A percentile compares a stretch with the other conserved stretches of the same genome.
Evolutionary conservation across 1,140 invertebrate species (phyloP).

Genomic region (Caerostris extrusa): DNA sequence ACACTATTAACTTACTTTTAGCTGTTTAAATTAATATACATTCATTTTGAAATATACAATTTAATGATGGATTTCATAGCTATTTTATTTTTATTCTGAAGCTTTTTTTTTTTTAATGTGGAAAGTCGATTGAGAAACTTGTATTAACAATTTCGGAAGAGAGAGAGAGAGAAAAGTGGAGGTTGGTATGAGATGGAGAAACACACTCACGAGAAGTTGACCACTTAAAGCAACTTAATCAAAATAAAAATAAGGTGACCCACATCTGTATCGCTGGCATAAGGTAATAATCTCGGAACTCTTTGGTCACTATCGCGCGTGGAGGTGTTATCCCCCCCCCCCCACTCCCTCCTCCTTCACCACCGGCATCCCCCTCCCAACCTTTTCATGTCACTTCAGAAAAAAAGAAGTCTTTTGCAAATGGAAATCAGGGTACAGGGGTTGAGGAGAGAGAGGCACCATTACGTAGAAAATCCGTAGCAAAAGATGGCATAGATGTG

Average conservation of each 20-base stretch:
- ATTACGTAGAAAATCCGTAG: background rate
- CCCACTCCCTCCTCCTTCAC: background rate
- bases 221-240: constrained; percentile 49
- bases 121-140: background rate
- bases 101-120: no score
- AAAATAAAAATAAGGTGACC: constrained; percentile 59
- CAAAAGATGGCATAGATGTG: constrained; percentile 21
- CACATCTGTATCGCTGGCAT: constrained; percentile 35
- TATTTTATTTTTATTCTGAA: no score
- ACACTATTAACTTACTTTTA: no score
- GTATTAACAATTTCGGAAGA: background rate
- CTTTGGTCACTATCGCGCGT: constrained; percentile 47
- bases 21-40: no score
- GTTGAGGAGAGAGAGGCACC: background rate
- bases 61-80: no score
- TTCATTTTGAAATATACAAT: no score
- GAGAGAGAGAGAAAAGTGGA: background rate
- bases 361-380: background rate
- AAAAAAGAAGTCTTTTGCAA: constrained; percentile 42
- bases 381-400: constrained; percentile 24
- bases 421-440: constrained; percentile 10
- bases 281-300: constrained; percentile 62
- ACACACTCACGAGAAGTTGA: constrained; percentile 46
- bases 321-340: constrained; percentile 21
- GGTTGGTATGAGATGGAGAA: background rate